These are phyloP conservation scores for Microplitis deprimator DNA, from an alignment of 2,888 invertebrate genomes.

Conservation along the genomic window DNA sequence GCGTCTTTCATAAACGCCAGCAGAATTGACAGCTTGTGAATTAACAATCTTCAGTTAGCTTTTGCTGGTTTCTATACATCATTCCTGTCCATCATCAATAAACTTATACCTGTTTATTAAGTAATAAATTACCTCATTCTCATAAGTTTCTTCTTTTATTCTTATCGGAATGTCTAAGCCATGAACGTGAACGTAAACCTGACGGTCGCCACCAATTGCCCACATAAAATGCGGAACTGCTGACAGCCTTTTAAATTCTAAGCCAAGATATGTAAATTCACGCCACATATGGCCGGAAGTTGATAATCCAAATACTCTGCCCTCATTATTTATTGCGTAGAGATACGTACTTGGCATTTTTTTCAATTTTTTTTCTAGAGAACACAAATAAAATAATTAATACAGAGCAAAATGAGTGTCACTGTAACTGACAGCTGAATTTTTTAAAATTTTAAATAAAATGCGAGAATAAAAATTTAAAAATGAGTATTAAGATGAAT, in stretches of 20 bases:
- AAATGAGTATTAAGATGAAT: too few relatives aligned
- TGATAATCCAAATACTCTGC: slow-evolving; percentile 87
- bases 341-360: slow-evolving; percentile 81
- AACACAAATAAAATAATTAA: too few relatives aligned
- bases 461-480: too few relatives aligned
- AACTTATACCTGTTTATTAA: not conserved
- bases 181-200: slow-evolving; percentile 92
- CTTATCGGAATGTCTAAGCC: slow-evolving; percentile 91
- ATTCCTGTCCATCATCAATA: too few relatives aligned
- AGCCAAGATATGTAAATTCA: slow-evolving; percentile 87
- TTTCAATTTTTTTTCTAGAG: not conserved
- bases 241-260: slow-evolving; percentile 91
- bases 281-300: slow-evolving; percentile 88
- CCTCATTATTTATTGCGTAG: slow-evolving; percentile 90
- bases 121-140: slow-evolving; percentile 82
- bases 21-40: too few relatives aligned
- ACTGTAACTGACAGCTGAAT: too few relatives aligned
- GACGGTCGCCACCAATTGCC: slow-evolving; percentile 94
- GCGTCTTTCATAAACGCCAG: too few relatives aligned
- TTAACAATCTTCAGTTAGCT: not conserved
- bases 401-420: too few relatives aligned
- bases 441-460: too few relatives aligned
- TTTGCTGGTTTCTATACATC: not conserved
- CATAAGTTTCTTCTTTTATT: slow-evolving; percentile 90
- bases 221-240: slow-evolving; percentile 89